Evolutionary conservation across 2,888 invertebrate genomes (phyloP).

Genomic region (Cryptus viduatorius): DNA sequence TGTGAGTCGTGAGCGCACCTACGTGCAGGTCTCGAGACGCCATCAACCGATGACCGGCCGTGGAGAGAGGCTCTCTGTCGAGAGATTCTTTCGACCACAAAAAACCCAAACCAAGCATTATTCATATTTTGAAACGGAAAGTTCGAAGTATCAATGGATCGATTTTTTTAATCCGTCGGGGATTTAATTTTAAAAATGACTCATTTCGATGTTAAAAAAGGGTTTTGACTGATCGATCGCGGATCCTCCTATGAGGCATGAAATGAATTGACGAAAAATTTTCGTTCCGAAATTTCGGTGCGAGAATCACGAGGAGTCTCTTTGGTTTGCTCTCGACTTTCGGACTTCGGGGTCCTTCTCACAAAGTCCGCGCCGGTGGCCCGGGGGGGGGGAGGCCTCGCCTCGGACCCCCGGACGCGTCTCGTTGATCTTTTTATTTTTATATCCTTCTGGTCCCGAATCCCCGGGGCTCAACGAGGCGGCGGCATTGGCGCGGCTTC

Average conservation of each 20-base stretch:
- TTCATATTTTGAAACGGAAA: slow-evolving; percentile 21
- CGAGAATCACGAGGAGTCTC: slow-evolving; percentile 3
- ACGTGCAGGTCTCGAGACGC: slow-evolving; percentile 16
- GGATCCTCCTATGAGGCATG: background rate
- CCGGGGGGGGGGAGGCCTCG: slow-evolving; percentile 38
- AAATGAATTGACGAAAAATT: slow-evolving; percentile 11
- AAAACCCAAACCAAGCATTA: background rate
- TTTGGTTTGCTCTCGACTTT: slow-evolving; percentile 44
- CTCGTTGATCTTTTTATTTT: slow-evolving; percentile 49
- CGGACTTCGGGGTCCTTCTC: slow-evolving; percentile 55
- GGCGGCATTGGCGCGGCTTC: slow-evolving; percentile 72
- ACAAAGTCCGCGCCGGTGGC: slow-evolving; percentile 50
- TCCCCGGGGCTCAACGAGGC: slow-evolving; percentile 73
- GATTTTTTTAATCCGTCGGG: background rate
- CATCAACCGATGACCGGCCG: slow-evolving; percentile 29
- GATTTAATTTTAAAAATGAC: background rate
- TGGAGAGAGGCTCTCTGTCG: slow-evolving; percentile 5
- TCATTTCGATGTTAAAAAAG: background rate
- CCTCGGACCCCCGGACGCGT: slow-evolving; percentile 58
- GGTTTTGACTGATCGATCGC: background rate
- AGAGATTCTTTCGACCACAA: background rate
- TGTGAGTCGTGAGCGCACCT: slow-evolving; percentile 24
- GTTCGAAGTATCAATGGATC: slow-evolving; percentile 8
- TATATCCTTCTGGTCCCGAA: slow-evolving; percentile 50
- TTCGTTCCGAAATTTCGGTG: background rate